Evolutionary conservation across 2,113 vertebrate genomes (phyloP).

Genomic region (Cariama cristata): DNA sequence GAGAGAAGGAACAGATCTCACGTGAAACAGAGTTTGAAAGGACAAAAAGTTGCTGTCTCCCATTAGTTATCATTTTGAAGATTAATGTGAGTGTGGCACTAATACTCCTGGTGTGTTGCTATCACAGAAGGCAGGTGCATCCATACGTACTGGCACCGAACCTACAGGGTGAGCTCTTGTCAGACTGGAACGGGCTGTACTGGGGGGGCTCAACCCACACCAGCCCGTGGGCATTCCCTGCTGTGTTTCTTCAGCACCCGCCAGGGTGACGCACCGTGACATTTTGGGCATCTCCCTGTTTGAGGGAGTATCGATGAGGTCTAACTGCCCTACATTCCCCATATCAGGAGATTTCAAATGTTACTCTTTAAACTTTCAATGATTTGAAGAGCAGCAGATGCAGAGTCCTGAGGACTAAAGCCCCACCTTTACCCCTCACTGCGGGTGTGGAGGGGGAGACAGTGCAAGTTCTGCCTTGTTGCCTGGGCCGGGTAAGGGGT

Average conservation of each 20-base stretch:
- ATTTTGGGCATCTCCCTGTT: not conserved
- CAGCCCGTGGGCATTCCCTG: not conserved
- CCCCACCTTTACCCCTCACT: not conserved
- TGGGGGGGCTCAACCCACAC: not conserved
- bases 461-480: not conserved
- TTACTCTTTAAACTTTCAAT: not conserved
- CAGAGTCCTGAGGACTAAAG: not conserved
- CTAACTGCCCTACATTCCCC: not conserved
- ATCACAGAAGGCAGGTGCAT: not conserved
- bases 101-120: not conserved
- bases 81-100: not conserved
- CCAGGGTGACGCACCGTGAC: not conserved
- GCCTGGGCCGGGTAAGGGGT: not conserved
- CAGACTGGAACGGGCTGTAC: not conserved
- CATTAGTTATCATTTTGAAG: not conserved
- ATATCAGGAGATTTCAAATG: not conserved
- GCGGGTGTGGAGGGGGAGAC: accelerated
- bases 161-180: not conserved
- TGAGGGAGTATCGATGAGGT: not conserved
- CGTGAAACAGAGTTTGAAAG: not conserved
- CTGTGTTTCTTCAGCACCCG: not conserved
- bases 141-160: not conserved
- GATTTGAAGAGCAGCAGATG: not conserved
- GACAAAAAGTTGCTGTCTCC: not conserved
- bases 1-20: not conserved